Percentiles rank a stretch among this genome's conserved stretches.
Evolutionary conservation across 2,113 vertebrate species (phyloP).

Genomic region (Fregata magnificens): DNA sequence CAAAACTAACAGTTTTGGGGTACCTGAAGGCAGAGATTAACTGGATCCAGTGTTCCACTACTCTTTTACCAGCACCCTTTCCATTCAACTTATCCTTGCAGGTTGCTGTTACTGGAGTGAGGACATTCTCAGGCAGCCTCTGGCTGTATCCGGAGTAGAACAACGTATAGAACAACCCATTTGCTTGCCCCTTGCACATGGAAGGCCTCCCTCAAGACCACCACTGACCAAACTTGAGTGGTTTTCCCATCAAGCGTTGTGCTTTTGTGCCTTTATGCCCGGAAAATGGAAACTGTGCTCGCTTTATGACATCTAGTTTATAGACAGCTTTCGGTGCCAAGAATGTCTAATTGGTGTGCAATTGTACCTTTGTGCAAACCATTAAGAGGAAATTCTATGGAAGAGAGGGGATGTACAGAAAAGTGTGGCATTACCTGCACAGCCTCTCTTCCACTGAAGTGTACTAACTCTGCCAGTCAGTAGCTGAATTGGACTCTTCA

Average conservation of each 20-base stretch:
- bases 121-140: neutral
- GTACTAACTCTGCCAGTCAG: neutral
- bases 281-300: neutral
- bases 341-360: neutral
- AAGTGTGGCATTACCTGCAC: neutral
- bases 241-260: neutral
- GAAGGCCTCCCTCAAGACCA: neutral
- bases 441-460: neutral
- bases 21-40: neutral
- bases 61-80: neutral
- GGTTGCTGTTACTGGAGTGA: neutral
- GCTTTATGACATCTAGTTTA: neutral
- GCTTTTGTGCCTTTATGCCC: neutral
- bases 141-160: neutral
- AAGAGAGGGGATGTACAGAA: neutral
- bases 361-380: neutral
- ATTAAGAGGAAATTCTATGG: neutral
- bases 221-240: neutral
- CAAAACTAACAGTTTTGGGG: neutral
- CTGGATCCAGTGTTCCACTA: neutral
- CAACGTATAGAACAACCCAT: neutral
- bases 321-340: neutral
- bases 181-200: neutral
- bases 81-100: neutral
- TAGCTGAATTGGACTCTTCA: neutral